Evolutionary conservation across 2,888 invertebrate genomes (phyloP).

Genomic region (Rhopalosiphum nymphaeae): DNA sequence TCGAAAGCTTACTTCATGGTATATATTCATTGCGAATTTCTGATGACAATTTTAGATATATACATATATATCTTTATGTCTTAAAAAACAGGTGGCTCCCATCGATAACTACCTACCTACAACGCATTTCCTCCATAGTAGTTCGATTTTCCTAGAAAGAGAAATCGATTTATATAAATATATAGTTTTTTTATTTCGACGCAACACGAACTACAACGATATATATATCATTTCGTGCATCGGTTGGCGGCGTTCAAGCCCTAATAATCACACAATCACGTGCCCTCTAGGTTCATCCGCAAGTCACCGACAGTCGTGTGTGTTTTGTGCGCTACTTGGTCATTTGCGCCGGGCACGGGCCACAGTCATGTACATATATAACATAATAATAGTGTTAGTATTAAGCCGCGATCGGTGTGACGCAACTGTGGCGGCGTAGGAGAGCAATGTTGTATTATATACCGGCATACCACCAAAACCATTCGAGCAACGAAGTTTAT

Average conservation of each 20-base stretch:
- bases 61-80: neutral
- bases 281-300: slow-evolving; percentile 48
- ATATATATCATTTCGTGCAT: slow-evolving; percentile 55
- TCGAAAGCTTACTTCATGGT: neutral
- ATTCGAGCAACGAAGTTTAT: slow-evolving; percentile 31
- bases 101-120: neutral
- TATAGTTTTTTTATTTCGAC: neutral
- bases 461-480: neutral
- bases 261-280: slow-evolving; percentile 54
- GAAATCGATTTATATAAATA: slow-evolving; percentile 50
- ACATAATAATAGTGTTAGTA: slow-evolving; percentile 25
- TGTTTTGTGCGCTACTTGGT: slow-evolving; percentile 40
- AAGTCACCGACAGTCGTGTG: slow-evolving; percentile 47
- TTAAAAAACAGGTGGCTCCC: neutral
- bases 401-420: slow-evolving; percentile 46
- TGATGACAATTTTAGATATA: neutral
- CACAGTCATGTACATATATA: neutral
- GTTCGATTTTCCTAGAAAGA: slow-evolving; percentile 49
- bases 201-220: neutral
- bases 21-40: neutral
- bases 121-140: neutral
- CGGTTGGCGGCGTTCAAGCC: slow-evolving; percentile 54
- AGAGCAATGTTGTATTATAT: neutral
- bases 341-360: slow-evolving; percentile 35
- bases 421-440: neutral